These are phyloP conservation scores for Carduelis carduelis DNA, from an alignment of 2,797 vertebrate species.

Conservation along the genomic window DNA sequence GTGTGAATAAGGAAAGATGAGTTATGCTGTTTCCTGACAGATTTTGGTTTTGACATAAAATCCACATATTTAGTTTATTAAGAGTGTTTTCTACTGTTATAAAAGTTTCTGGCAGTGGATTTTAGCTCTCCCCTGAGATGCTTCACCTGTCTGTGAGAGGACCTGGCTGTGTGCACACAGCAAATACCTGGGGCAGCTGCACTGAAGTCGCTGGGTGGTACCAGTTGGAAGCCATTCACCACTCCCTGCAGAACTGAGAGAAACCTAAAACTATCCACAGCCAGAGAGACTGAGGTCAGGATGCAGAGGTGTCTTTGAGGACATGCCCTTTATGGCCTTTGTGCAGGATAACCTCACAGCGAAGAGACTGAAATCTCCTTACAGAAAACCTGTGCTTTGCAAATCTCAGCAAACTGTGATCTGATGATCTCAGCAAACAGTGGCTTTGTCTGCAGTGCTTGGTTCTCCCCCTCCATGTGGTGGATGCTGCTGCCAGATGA, in stretches of 20 bases:
- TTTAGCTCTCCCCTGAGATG: not conserved
- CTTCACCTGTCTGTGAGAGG: rapidly evolving
- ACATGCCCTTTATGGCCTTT: not conserved
- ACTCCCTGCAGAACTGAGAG: not conserved
- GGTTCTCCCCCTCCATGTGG: not conserved
- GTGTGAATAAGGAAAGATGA: not conserved
- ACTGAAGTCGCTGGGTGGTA: not conserved
- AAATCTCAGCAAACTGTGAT: not conserved
- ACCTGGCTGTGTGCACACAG: not conserved
- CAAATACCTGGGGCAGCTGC: not conserved
- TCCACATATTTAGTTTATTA: not conserved
- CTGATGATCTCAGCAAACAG: not conserved
- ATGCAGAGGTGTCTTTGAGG: not conserved
- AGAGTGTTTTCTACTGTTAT: not conserved
- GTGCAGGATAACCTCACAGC: not conserved
- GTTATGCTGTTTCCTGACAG: not conserved
- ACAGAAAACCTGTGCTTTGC: not conserved
- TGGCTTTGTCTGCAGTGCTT: not conserved
- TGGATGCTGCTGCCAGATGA: not conserved
- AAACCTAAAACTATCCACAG: not conserved
- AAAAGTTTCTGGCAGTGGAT: not conserved
- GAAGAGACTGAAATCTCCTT: not conserved
- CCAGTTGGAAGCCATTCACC: rapidly evolving
- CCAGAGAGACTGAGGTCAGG: not conserved
- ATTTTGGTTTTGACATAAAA: not conserved